phyloP scores from a whole-genome alignment of 2,888 invertebrate species.

The Agrotis puta region DNA sequence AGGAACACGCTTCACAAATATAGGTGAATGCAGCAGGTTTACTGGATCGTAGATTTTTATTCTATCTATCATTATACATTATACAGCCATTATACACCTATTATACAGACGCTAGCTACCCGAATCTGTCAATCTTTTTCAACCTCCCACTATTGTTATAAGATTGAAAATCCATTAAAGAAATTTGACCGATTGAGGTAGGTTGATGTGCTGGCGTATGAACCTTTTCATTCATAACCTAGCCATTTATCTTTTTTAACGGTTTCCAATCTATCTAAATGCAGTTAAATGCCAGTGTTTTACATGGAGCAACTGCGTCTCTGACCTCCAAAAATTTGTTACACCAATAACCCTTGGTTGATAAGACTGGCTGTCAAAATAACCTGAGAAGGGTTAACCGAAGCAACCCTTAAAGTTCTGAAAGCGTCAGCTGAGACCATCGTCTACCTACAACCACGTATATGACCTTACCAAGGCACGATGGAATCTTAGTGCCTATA shows the following conservation, averaged over 20 bases:
- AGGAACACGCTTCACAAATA: constrained; percentile 16
- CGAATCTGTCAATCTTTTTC: too few species aligned
- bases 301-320: neutral
- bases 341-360: neutral
- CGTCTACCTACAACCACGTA: too few species aligned
- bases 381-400: neutral
- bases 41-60: constrained; percentile 21
- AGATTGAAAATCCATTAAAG: too few species aligned
- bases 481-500: too few species aligned
- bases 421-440: too few species aligned
- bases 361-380: neutral
- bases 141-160: too few species aligned
- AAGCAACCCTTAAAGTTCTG: neutral
- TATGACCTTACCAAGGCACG: neutral
- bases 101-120: too few species aligned
- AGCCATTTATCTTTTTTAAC: too few species aligned
- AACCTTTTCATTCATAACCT: too few species aligned
- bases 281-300: neutral
- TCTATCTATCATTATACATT: constrained; percentile 45
- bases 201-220: too few species aligned
- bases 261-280: neutral
- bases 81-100: too few species aligned
- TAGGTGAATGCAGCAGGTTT: constrained; percentile 16
- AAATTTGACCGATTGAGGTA: too few species aligned
- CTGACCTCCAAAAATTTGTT: neutral